A percentile compares a stretch with the other conserved stretches of the same genome.
Conservation (phyloP, 2,797 vertebrate genomes). For the Bryconaethiops microstoma region DNA sequence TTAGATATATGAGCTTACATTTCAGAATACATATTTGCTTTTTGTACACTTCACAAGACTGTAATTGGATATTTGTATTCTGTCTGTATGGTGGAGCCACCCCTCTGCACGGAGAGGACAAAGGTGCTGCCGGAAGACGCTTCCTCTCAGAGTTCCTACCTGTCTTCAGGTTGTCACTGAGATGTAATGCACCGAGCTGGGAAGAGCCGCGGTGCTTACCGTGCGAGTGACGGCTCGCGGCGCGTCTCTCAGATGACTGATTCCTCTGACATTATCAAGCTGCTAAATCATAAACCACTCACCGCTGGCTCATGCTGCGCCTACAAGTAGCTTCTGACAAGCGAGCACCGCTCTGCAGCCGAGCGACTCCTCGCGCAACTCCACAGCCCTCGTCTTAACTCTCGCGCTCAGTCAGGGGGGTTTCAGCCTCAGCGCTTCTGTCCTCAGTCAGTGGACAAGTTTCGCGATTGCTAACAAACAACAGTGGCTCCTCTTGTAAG, state of each 20-base stretch:
- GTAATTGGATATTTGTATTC: background rate
- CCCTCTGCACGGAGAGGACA: background rate
- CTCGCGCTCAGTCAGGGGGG: background rate
- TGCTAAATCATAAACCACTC: conserved; percentile 49
- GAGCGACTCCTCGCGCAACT: conserved; percentile 3
- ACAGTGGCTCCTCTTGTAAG: background rate
- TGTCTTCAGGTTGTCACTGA: conserved; percentile 32
- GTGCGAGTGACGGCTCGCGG: conserved; percentile 65
- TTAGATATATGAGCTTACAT: too few relatives aligned
- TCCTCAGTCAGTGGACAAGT: background rate
- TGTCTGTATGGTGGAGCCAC: background rate
- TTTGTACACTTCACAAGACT: background rate
- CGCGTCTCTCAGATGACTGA: conserved; percentile 53
- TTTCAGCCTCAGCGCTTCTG: background rate
- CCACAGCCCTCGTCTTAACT: conserved; percentile 9
- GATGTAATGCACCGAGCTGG: conserved; percentile 19
- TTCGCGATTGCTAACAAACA: background rate
- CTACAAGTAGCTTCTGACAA: conserved; percentile 35
- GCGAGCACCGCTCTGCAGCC: conserved; percentile 20
- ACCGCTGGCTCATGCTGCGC: conserved; percentile 29
- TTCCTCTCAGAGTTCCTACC: background rate
- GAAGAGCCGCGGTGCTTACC: conserved; percentile 53
- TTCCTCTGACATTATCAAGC: conserved; percentile 56
- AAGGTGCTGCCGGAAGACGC: conserved; percentile 27
- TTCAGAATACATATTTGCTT: too few relatives aligned